phyloP scores from a whole-genome alignment of 1,140 invertebrate species.

The Maconellicoccus hirsutus region DNA sequence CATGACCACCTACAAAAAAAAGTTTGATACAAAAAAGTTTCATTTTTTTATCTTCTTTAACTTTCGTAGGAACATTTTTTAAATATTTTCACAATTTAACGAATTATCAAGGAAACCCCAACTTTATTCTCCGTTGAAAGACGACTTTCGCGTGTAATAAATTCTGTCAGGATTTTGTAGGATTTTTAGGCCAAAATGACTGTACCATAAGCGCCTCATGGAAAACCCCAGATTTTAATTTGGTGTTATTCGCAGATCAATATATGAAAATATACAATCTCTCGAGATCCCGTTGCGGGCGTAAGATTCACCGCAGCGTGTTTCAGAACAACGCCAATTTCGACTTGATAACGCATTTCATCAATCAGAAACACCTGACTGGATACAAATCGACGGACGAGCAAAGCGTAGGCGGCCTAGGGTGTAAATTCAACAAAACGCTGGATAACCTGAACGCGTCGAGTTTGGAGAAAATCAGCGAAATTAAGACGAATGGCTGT shows the following conservation, averaged over 20 bases:
- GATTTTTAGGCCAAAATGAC: too few relatives aligned
- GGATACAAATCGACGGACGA: not conserved
- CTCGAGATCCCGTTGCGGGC: not conserved
- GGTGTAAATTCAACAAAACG: not conserved
- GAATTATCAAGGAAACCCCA: too few relatives aligned
- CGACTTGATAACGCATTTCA: not conserved
- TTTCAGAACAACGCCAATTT: slow-evolving; percentile 4
- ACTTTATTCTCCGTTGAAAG: too few relatives aligned
- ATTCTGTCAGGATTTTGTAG: too few relatives aligned
- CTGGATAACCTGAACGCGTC: not conserved
- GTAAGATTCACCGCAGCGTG: slow-evolving; percentile 11
- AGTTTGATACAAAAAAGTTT: too few relatives aligned
- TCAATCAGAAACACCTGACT: not conserved
- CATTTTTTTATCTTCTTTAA: too few relatives aligned
- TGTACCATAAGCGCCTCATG: too few relatives aligned
- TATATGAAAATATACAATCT: slow-evolving; percentile 13
- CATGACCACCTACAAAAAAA: too few relatives aligned
- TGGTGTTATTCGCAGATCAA: not conserved
- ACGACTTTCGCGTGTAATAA: too few relatives aligned
- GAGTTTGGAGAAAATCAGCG: not conserved
- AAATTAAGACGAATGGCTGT: not conserved
- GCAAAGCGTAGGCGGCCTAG: not conserved
- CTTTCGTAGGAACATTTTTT: too few relatives aligned
- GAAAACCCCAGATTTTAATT: too few relatives aligned
- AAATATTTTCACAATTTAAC: too few relatives aligned